Evolutionary conservation across 1,140 invertebrate species (phyloP), one percentile per base, ranked within the genome.

Genomic region (Drosophila cardini): DNA sequence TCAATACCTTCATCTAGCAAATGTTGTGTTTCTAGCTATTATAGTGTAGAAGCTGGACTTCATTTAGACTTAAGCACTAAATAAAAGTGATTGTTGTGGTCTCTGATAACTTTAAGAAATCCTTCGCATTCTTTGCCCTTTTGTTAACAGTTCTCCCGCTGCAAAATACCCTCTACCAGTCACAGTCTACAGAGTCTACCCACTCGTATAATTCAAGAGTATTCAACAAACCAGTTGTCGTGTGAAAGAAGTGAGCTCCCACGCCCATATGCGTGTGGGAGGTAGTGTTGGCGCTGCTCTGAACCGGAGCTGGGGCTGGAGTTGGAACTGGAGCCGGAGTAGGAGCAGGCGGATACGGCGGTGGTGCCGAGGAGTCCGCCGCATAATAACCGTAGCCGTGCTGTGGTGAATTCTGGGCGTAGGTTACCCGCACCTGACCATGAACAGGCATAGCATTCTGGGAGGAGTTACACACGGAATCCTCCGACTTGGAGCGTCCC

Each of bases 391-490:
- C 72, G 48, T 73, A 90, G 38, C 62, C 40, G 21, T 80, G 78
- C 45, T 90, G 86, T 4, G 69, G 67, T 2, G 78, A 87, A 55
- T 82, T 83, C 57, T 92, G 91, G 9, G 85, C 82, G 58, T 91
- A 91, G 1, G 85, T 90, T 0, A 92, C 90, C 13, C 82, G 75
- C 43, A 91, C 76, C 36, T 90, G 90, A 0, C 89, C 90, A 50
- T 91, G 91, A 32, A 91, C 85, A 0, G 86, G 91, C 10, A 79
- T 79, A 8, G 78, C 42, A 46, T 78, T 73, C 2, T 85, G 80
- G 13, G 82, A 83, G 56, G 94, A 94, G 79, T 96, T 95, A 92
- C 96, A 97, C 15, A 97, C 96, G 8, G 96, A 97, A 87, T 97
- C 96, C 92, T 97, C 96, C 1, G 96, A 97, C 80, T 94, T 93